These are phyloP conservation scores for Muscicapa comitata DNA, from an alignment of 2,797 vertebrate species.

Conservation along the genomic window DNA sequence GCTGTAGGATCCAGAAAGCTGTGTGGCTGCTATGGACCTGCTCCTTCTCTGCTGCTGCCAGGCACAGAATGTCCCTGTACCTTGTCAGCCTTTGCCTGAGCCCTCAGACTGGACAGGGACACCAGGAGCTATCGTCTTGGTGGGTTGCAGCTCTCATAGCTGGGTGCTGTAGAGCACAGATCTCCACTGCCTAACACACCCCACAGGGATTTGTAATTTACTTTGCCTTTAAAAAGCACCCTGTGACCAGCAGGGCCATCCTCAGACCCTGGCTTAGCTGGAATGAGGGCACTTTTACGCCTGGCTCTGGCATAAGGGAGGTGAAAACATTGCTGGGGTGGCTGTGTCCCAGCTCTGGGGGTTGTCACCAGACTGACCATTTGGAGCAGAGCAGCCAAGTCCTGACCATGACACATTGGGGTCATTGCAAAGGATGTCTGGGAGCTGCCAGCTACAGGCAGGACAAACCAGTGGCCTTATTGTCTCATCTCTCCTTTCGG, in stretches of 20 bases:
- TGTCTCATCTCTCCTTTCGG: background rate
- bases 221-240: background rate
- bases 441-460: background rate
- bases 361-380: accelerated
- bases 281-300: background rate
- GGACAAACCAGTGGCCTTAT: background rate
- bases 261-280: background rate
- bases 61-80: background rate
- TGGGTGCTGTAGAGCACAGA: background rate
- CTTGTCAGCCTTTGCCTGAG: background rate
- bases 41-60: background rate
- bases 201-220: background rate
- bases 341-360: background rate
- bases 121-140: background rate
- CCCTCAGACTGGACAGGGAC: background rate
- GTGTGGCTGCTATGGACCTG: background rate
- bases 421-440: background rate
- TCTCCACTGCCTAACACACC: background rate
- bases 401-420: accelerated
- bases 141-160: background rate
- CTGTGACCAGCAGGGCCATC: background rate
- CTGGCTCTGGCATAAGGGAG: background rate
- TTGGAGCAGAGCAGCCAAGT: background rate
- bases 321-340: accelerated
- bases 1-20: background rate